Base-by-base conservation (phyloP, 2,888 invertebrate genomes). In the Cacoxenus indagator region DNA sequence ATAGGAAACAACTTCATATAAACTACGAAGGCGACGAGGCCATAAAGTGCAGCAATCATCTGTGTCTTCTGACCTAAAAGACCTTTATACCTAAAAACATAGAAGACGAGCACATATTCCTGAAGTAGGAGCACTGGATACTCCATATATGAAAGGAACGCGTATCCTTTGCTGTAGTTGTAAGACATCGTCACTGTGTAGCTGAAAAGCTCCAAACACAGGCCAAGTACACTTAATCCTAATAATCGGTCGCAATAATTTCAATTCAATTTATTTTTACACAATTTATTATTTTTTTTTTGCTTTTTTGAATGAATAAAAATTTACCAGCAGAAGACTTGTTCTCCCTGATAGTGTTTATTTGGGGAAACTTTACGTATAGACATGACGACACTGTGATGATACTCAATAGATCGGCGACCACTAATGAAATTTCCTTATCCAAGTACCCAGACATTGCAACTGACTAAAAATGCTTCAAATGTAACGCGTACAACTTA, bases 361-460 rank as follows among this genome's bases (percentile, higher is more conserved):
- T 95, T 89, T 96, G 96, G 0, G 96, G 96, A 64, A 96, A 90
- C 90, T 96, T 96, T 75, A 94, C 89, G 75, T 95, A 90, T 65
- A 95, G 89, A 84, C 95, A 95, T 82, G 94, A 92, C 54, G 91
- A 85, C 73, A 96, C 94, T 0, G 95, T 95, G n/a, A 94, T 88
- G 14, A 93, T 84, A 85, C 95, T 95, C 65, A 95, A 86, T 64
- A 90, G 79, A 84, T 93, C 90, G 2, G 92, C 86, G 24, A 88
- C 73, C 64, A 88, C 78, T 22, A 87, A 75, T 2, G 80, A 76
- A n/a, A 84, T 55, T 1, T 87, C 86, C 67, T 85, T 86, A n/a
- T 84, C 81, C 11, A 87, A 73, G 64, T 88, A 88, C 5, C 76
- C 74, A 19, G 72, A 73, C 48, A 84, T 67, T 6, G 76, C 64